phyloP scores from a whole-genome alignment of 1,140 invertebrate genomes.

The Zaprionus ornatus region DNA sequence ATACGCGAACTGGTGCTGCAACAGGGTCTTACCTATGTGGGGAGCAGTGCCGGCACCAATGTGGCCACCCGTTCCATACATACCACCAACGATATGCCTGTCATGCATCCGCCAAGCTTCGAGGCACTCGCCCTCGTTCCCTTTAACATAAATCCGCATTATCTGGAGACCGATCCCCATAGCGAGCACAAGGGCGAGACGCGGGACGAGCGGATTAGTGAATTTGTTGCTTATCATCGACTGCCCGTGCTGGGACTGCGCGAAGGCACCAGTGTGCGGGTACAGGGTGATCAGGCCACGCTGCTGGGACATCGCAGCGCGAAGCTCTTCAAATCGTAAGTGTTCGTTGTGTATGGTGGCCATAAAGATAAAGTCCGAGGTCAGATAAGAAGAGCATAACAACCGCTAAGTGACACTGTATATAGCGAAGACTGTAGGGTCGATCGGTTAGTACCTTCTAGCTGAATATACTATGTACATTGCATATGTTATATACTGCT shows the following conservation, averaged over 20 bases:
- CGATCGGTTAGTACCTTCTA: rapidly evolving
- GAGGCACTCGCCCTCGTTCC: constrained; percentile 89
- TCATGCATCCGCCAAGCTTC: constrained; percentile 90
- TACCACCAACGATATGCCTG: constrained; percentile 92
- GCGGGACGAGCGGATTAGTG: constrained; percentile 88
- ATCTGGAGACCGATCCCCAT: constrained; percentile 87
- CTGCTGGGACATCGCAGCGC: constrained; percentile 87
- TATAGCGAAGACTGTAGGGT: too few species aligned
- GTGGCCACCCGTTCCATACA: constrained; percentile 91
- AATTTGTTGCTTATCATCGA: constrained; percentile 87
- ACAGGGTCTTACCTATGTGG: constrained; percentile 90
- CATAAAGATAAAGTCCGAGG: constrained; percentile 7
- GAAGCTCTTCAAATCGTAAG: constrained; percentile 88
- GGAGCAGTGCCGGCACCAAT: constrained; percentile 93
- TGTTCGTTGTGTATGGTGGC: background rate
- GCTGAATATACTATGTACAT: too few species aligned
- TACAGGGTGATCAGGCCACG: constrained; percentile 86
- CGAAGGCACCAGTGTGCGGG: constrained; percentile 88
- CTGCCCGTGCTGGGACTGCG: constrained; percentile 88
- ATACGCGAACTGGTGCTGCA: constrained; percentile 87
- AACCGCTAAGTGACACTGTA: too few species aligned
- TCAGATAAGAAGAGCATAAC: too few species aligned
- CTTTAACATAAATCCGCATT: constrained; percentile 95
- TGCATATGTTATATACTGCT: too few species aligned
- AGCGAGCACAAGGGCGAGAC: constrained; percentile 90